Percentiles rank a stretch among this genome's conserved stretches.
These are phyloP conservation scores for Dynastes hyllus DNA, from an alignment of 2,888 invertebrate genomes.

Conservation along the genomic window DNA sequence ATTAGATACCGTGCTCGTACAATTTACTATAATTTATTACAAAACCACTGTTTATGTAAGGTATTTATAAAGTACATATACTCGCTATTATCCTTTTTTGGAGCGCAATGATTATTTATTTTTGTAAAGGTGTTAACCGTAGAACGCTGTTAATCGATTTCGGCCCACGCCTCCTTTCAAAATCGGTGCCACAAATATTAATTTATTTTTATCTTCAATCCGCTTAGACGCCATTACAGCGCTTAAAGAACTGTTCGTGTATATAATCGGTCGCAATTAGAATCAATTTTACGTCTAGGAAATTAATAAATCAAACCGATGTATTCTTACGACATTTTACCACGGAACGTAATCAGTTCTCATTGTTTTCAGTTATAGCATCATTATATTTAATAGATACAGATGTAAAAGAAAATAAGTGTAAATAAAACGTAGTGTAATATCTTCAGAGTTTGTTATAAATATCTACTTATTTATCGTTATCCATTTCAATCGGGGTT, in stretches of 20 bases:
- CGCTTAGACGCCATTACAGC: slow-evolving; percentile 39
- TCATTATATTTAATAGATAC: too few relatives aligned
- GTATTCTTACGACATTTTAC: background rate
- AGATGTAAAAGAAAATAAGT: too few relatives aligned
- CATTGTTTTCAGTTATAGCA: too few relatives aligned
- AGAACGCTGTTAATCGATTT: slow-evolving; percentile 40
- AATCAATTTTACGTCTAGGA: slow-evolving; percentile 59
- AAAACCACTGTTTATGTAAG: slow-evolving; percentile 39
- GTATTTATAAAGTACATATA: slow-evolving; percentile 38
- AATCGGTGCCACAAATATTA: slow-evolving; percentile 46
- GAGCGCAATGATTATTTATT: slow-evolving; percentile 42
- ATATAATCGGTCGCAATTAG: slow-evolving; percentile 56
- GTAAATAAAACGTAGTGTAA: too few relatives aligned
- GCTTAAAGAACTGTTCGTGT: slow-evolving; percentile 17
- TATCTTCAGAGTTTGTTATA: too few relatives aligned
- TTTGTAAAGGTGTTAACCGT: slow-evolving; percentile 44
- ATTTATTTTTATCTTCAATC: slow-evolving; percentile 49
- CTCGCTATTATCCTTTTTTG: slow-evolving; percentile 30
- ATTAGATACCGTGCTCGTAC: slow-evolving; percentile 27
- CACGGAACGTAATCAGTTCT: too few relatives aligned
- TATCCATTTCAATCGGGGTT: too few relatives aligned
- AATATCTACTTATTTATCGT: too few relatives aligned
- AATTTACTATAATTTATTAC: slow-evolving; percentile 41
- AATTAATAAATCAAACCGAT: slow-evolving; percentile 54
- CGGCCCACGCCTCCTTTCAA: slow-evolving; percentile 40